A percentile compares a stretch with the other conserved stretches of the same genome.
phyloP scores from a whole-genome alignment of 1,140 invertebrate species.

The Helicoverpa zea region DNA sequence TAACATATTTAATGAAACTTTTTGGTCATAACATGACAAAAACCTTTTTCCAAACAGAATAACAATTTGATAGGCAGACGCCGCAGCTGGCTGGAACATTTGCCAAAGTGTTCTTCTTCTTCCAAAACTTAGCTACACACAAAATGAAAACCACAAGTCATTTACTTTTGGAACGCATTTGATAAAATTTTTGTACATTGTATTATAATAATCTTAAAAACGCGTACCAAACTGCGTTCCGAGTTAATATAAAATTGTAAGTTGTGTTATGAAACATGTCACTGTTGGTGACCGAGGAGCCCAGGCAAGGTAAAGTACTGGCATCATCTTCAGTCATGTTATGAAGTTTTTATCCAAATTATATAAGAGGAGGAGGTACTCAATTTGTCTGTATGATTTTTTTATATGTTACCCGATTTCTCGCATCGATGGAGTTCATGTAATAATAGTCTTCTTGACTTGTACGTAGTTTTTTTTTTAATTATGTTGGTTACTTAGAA shows the following conservation, averaged over 20 bases:
- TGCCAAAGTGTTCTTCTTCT: not conserved
- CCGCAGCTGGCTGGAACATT: constrained; percentile 27
- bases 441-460: too few species aligned
- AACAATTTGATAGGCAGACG: not conserved
- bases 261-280: constrained; percentile 57
- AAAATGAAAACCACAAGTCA: constrained; percentile 31
- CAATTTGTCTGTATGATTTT: too few species aligned
- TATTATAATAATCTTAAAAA: constrained; percentile 11
- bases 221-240: constrained; percentile 1
- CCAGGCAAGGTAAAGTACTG: constrained; percentile 63
- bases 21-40: constrained; percentile 1
- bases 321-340: not conserved
- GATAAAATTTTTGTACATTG: constrained; percentile 33
- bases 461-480: too few species aligned
- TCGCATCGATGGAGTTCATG: too few species aligned
- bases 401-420: too few species aligned
- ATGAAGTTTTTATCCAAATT: too few species aligned
- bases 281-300: constrained; percentile 55
- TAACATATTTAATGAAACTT: not conserved
- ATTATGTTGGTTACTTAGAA: too few species aligned
- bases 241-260: constrained; percentile 34
- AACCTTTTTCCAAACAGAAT: too few species aligned
- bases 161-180: constrained; percentile 48
- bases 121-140: constrained; percentile 13
- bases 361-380: too few species aligned